These are phyloP conservation scores for Parnassius apollo DNA, from an alignment of 2,888 invertebrate genomes.

Conservation along the genomic window DNA sequence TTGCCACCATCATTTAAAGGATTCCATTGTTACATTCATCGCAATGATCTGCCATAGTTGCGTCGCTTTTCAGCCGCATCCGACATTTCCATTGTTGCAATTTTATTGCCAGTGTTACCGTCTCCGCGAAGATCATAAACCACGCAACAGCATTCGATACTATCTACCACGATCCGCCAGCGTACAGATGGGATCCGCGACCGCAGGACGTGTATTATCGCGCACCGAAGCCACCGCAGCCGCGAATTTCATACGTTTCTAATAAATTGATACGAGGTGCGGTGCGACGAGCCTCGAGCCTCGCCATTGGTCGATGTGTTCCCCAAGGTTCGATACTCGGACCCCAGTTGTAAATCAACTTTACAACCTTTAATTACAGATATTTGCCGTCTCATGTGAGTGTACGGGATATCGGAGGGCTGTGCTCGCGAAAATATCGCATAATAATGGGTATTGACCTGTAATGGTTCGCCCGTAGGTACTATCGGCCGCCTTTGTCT, in stretches of 20 bases:
- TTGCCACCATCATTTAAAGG: slow-evolving; percentile 74
- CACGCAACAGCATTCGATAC: slow-evolving; percentile 72
- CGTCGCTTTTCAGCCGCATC: slow-evolving; percentile 74
- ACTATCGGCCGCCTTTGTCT: slow-evolving; percentile 79
- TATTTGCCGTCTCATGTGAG: slow-evolving; percentile 79
- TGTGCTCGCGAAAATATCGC: slow-evolving; percentile 79
- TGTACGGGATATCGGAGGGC: slow-evolving; percentile 76
- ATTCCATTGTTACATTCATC: slow-evolving; percentile 78
- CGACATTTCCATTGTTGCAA: slow-evolving; percentile 77
- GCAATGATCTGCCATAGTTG: slow-evolving; percentile 72
- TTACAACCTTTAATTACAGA: slow-evolving; percentile 81
- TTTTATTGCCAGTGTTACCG: slow-evolving; percentile 79
- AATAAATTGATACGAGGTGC: slow-evolving; percentile 77
- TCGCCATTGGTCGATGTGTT: slow-evolving; percentile 71
- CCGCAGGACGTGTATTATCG: slow-evolving; percentile 72
- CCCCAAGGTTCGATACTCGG: slow-evolving; percentile 69
- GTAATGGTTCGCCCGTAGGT: slow-evolving; percentile 78
- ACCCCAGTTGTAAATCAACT: slow-evolving; percentile 78
- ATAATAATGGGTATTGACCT: slow-evolving; percentile 81
- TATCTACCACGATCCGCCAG: slow-evolving; percentile 60
- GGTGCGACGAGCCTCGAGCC: slow-evolving; percentile 48
- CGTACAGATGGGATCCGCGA: slow-evolving; percentile 68
- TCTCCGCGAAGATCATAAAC: slow-evolving; percentile 74
- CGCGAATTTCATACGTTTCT: slow-evolving; percentile 76
- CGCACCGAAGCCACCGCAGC: slow-evolving; percentile 73